These are phyloP conservation scores for Bombylius discolor DNA, from an alignment of 2,888 invertebrate genomes.

Conservation along the genomic window DNA sequence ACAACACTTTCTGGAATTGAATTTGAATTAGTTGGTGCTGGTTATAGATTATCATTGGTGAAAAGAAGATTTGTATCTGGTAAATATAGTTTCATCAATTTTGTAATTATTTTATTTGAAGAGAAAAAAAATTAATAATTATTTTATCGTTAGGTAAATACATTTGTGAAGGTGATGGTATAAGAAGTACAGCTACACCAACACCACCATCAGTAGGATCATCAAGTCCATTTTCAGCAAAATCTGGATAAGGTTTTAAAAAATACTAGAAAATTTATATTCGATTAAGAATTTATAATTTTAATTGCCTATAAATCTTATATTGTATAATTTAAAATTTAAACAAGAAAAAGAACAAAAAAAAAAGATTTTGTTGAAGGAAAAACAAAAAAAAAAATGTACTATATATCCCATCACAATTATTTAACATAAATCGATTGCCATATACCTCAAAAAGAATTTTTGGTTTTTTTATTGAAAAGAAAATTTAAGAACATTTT, in stretches of 20 bases:
- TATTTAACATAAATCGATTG: not conserved
- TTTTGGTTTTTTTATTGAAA: no score
- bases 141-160: constrained; percentile 48
- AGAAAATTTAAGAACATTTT: no score
- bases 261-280: not conserved
- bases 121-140: not conserved
- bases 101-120: no score
- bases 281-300: no score
- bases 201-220: constrained; percentile 35
- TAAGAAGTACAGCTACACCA: constrained; percentile 34
- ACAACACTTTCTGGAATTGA: constrained; percentile 90
- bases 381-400: not conserved
- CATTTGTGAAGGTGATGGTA: constrained; percentile 65
- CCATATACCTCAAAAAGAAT: not conserved
- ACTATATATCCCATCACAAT: no score
- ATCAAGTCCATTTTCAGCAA: constrained; percentile 35
- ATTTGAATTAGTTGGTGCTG: constrained; percentile 77
- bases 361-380: not conserved
- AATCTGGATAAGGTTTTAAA: constrained; percentile 17
- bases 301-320: no score
- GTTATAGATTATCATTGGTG: constrained; percentile 87
- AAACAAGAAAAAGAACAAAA: no score
- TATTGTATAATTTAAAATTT: no score
- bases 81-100: constrained; percentile 21
- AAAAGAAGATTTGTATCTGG: constrained; percentile 93